Evolutionary conservation across 2,113 vertebrate species (phyloP).

Genomic region (Salvelinus alpinus): DNA sequence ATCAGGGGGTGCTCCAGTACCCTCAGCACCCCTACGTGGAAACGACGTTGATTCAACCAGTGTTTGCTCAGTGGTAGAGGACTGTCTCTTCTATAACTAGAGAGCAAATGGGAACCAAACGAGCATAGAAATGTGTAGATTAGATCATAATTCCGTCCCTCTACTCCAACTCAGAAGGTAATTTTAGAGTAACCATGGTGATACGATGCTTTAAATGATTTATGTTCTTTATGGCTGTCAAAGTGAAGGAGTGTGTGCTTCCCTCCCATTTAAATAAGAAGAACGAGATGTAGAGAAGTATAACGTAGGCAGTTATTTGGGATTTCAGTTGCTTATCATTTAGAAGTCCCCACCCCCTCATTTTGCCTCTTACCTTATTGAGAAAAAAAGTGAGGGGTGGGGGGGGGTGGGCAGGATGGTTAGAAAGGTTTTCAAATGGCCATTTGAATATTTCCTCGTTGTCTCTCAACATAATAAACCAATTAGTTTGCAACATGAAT

Average conservation of each 20-base stretch:
- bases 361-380: not conserved
- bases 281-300: not conserved
- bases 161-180: no score
- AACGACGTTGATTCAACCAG: no score
- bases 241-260: not conserved
- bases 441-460: not conserved
- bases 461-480: not conserved
- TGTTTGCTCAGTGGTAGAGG: no score
- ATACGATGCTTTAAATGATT: not conserved
- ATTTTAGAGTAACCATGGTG: no score
- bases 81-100: not conserved
- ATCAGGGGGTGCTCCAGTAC: no score
- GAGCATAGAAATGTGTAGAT: no score
- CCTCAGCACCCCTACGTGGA: no score
- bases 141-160: no score
- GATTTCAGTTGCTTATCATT: not conserved
- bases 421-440: not conserved
- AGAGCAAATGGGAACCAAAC: not conserved
- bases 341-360: not conserved
- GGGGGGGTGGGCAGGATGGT: not conserved
- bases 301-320: not conserved
- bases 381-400: not conserved
- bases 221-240: not conserved
- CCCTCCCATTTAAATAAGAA: not conserved
- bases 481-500: not conserved